These are phyloP conservation scores for Eristalis arbustorum DNA, from an alignment of 2,888 invertebrate genomes.

Conservation along the genomic window DNA sequence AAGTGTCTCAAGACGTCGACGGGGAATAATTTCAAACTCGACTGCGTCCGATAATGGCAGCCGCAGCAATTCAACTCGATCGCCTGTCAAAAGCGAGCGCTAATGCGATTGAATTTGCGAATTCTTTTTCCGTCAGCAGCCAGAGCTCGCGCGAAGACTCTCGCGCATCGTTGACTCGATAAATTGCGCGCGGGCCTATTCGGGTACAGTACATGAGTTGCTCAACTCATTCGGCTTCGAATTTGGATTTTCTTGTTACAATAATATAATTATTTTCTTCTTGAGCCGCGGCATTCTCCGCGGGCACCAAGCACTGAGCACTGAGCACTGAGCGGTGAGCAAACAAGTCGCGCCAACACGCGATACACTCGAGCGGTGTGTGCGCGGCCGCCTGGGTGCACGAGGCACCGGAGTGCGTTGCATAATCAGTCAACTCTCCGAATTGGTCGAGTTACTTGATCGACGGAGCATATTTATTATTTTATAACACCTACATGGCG, in stretches of 20 bases:
- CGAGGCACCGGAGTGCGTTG: slow-evolving; percentile 23
- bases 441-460: slow-evolving; percentile 61
- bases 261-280: slow-evolving; percentile 17
- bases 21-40: slow-evolving; percentile 26
- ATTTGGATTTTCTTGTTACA: not conserved
- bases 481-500: slow-evolving; percentile 55
- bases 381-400: not conserved
- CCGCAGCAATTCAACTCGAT: slow-evolving; percentile 34
- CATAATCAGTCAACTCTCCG: slow-evolving; percentile 47
- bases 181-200: slow-evolving; percentile 18
- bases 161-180: slow-evolving; percentile 47
- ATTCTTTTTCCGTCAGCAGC: slow-evolving; percentile 28
- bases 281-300: slow-evolving; percentile 21
- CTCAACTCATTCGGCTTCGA: not conserved
- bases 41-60: slow-evolving; percentile 32
- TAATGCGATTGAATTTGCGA: slow-evolving; percentile 42
- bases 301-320: slow-evolving; percentile 1
- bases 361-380: not conserved
- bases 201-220: not conserved
- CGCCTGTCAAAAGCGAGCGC: slow-evolving; percentile 16
- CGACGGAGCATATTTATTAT: slow-evolving; percentile 44
- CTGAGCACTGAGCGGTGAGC: slow-evolving; percentile 4
- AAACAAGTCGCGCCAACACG: slow-evolving; percentile 34
- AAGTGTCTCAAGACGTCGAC: not conserved
- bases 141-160: slow-evolving; percentile 13